Base-by-base conservation (phyloP, 2,797 vertebrate genomes). In the Tamandua tetradactyla region DNA sequence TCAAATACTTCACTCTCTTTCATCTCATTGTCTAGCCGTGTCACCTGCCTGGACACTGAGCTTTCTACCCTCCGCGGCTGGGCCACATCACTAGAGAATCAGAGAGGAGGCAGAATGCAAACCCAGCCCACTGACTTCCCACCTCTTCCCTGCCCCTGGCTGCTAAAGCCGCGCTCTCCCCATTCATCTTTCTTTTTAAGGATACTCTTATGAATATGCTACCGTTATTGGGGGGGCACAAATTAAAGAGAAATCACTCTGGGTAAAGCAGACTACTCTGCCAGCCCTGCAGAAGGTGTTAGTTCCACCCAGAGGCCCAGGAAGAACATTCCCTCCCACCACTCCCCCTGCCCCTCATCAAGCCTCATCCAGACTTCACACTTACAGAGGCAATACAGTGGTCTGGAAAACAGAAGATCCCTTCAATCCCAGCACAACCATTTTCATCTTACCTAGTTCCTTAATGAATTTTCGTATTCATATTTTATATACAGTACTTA, bases 401-500 rank as follows among this genome's bases (percentile, higher is more conserved):
- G 20, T 68, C 79, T 79, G 17, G 4, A 79, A 93, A 88, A 66
- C 27, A 84, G 25, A 92, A 66, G 27, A 74, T 61, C 30, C 7
- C 30, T 32, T 78, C 32, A 86, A 37, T 74, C 42, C 30, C 71
- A 68, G 20, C 25, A 62, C 17, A 94, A 68, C 57, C 86, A 10
- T 76, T 82, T 87, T 59, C 40, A 79, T 81, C 92, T 91, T 25
- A 32, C 68, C 7, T 89, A 37, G 30, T 69, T 68, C 52, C 11
- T 90, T 71, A 17, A 23, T 86, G 25, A 68, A 89, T 93, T 74
- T 88, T 78, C 32, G 23, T 81, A 40, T 75, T 78, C 37, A 3
- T 82, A 82, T 93, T 94, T 92, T 49, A 94, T 40, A 75, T 5
- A 59, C 71, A 69, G 6, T 40, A 62, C 37, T 89, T 72, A 49